Percentiles rank a stretch among this genome's conserved stretches.
phyloP scores from a whole-genome alignment of 1,140 invertebrate species.

The Maconellicoccus hirsutus region DNA sequence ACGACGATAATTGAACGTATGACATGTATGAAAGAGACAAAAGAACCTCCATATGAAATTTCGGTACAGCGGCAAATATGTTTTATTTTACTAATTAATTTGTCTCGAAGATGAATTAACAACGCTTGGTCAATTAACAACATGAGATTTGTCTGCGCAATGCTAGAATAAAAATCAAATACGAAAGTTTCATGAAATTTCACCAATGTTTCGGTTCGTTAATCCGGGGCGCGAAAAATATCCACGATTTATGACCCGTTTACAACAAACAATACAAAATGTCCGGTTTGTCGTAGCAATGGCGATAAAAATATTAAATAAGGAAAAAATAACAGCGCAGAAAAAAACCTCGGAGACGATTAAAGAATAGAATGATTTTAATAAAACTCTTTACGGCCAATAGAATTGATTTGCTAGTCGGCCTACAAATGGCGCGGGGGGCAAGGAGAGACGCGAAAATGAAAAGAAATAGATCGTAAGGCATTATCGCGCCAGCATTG shows the following conservation, averaged over 20 bases:
- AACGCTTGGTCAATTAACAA: background rate
- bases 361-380: background rate
- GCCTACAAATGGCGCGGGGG: background rate
- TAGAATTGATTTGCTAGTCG: background rate
- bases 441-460: background rate
- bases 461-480: background rate
- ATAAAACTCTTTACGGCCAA: conserved; percentile 2
- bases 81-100: background rate
- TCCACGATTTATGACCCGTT: background rate
- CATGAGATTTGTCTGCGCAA: background rate
- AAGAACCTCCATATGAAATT: background rate
- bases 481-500: background rate
- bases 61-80: background rate
- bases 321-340: too few relatives aligned
- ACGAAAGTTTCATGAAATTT: too few relatives aligned
- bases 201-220: background rate
- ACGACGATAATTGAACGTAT: background rate
- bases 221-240: background rate
- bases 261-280: conserved; percentile 1
- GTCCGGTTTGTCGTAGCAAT: background rate
- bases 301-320: conserved; percentile 6
- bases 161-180: too few relatives aligned
- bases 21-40: background rate
- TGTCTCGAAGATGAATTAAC: conserved; percentile 3
- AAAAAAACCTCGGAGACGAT: background rate